Evolutionary conservation across 2,113 vertebrate genomes (phyloP), one percentile per base, ranked within the genome.

Genomic region (Tretioscincus oriximinensis): DNA sequence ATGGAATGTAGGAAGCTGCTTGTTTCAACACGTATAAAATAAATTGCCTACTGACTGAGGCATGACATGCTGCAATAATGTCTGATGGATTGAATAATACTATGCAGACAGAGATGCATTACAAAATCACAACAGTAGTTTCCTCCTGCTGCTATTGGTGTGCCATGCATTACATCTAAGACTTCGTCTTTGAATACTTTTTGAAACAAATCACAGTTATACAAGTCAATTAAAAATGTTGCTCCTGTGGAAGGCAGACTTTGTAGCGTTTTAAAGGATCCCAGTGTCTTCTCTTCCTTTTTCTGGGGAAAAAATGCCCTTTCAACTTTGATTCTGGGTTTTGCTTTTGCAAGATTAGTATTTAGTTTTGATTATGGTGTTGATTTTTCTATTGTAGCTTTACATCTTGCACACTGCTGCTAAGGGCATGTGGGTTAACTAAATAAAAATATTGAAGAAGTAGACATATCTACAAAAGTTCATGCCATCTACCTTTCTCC

Each of bases 21-120:
- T 78, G 28, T 78, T 78, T 78, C 65, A 68, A 16, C 76, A 78
- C 58, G 49, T 31, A 54, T 69, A 9, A 68, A 58, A 31, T 69
- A 68, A 68, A 68, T 78, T 54, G 49, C 28, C 29, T 68, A 18
- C 24, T 11, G 64, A 58, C 22, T 58, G 65, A 24, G 9, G 28
- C 29, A 68, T 78, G 54, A 60, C 73, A 61, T 12, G 60, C 54
- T 75, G 66, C 47, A n/a, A 2, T 73, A 31, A 73, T 54, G n/a
- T 26, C 49, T 73, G n/a, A 54, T 29, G n/a, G 51, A 69, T 16
- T 68, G 64, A 67, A 67, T 31, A 77, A 28, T 67, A 77, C 54
- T 67, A 24, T 68, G 65, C 7, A 77, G 21, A 68, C 21, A 31
- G 51, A 68, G 65, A 68, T 31, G 28, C 66, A 54, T 68, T 78